Conservation (phyloP, 2,888 invertebrate species). For the Argyresthia albistria region DNA sequence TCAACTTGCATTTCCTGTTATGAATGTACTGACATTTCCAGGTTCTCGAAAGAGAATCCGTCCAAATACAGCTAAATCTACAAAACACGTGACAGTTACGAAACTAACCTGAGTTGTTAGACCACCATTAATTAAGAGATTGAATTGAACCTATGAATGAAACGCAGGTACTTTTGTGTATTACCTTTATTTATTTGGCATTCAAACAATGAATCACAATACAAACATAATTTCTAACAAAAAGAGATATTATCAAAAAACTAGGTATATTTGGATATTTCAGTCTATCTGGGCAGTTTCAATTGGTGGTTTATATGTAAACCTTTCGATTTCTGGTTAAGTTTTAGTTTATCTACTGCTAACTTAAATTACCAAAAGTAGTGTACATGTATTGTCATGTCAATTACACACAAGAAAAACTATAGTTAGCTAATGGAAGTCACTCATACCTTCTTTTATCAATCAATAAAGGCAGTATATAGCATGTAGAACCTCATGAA, state of each 20-base stretch:
- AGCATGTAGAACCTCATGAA: constrained; percentile 18
- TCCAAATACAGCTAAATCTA: too few species aligned
- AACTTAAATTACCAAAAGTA: neutral
- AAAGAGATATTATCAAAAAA: constrained; percentile 56
- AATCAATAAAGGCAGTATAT: too few species aligned
- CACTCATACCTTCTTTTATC: neutral
- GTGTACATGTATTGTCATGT: neutral
- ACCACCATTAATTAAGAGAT: too few species aligned
- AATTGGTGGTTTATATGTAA: constrained; percentile 11
- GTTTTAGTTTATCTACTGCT: neutral
- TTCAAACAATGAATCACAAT: constrained; percentile 63
- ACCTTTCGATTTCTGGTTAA: constrained; percentile 6
- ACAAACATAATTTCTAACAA: constrained; percentile 59
- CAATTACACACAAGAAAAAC: neutral
- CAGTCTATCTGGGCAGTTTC: constrained; percentile 65
- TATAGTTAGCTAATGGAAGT: neutral
- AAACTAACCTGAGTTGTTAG: too few species aligned
- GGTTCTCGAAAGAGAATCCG: too few species aligned
- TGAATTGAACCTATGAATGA: neutral
- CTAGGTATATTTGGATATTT: constrained; percentile 64
- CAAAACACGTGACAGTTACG: too few species aligned
- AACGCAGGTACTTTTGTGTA: constrained; percentile 17
- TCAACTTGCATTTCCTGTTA: too few species aligned
- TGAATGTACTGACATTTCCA: too few species aligned
- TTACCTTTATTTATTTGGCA: constrained; percentile 63